These are phyloP conservation scores for Pollenia amentaria DNA, from an alignment of 2,888 invertebrate genomes.

Conservation along the genomic window DNA sequence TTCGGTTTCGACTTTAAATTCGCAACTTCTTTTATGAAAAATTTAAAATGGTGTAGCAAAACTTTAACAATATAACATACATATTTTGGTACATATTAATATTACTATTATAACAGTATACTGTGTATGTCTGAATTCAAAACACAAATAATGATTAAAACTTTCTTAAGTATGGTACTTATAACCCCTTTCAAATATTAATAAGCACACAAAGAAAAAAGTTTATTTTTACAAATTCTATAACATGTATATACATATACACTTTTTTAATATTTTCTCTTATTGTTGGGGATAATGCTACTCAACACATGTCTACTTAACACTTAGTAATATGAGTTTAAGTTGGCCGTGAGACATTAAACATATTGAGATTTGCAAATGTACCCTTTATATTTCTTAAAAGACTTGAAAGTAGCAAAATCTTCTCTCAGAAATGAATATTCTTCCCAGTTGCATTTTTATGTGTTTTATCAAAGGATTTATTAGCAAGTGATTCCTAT, in stretches of 20 bases:
- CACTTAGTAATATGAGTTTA: neutral
- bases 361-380: conserved; percentile 7
- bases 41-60: too few relatives aligned
- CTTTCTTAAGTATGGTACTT: conserved; percentile 13
- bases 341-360: conserved; percentile 26
- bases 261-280: neutral
- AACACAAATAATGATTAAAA: neutral
- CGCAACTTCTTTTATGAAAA: too few relatives aligned
- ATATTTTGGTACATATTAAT: too few relatives aligned
- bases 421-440: too few relatives aligned
- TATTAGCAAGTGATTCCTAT: too few relatives aligned
- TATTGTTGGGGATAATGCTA: neutral
- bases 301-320: neutral
- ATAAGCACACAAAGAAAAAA: neutral
- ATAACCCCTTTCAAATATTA: conserved; percentile 4
- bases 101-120: too few relatives aligned
- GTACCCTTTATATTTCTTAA: too few relatives aligned
- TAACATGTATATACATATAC: neutral
- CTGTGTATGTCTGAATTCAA: neutral
- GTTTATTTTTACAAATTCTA: neutral
- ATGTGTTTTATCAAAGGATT: too few relatives aligned
- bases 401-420: too few relatives aligned
- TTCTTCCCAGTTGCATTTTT: too few relatives aligned
- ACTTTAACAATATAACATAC: too few relatives aligned
- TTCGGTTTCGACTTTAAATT: too few relatives aligned